Evolutionary conservation across 2,888 invertebrate genomes (phyloP).

Genomic region (Caenorhabditis macrosperma): DNA sequence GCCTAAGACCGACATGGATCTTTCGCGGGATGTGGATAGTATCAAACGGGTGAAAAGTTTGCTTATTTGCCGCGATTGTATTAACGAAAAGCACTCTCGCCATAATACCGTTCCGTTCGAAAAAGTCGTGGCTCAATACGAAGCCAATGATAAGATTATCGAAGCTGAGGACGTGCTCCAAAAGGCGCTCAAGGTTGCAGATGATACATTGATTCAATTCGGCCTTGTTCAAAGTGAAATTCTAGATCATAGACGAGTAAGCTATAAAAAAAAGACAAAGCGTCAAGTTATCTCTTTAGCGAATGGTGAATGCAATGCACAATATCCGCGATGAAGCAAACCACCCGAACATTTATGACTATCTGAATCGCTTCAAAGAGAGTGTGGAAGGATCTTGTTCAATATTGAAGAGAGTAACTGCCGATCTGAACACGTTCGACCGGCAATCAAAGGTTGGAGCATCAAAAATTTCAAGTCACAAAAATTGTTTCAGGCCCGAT

Average conservation of each 20-base stretch:
- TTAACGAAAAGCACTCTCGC: conserved; percentile 23
- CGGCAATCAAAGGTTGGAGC: conserved; percentile 14
- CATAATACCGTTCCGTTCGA: conserved; percentile 31
- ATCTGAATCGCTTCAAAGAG: conserved; percentile 8
- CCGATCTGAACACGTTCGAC: conserved; percentile 8
- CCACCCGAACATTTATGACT: conserved; percentile 41
- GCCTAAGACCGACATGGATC: not conserved
- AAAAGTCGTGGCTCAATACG: conserved; percentile 26
- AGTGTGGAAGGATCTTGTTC: conserved; percentile 1
- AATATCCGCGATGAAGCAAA: conserved; percentile 29
- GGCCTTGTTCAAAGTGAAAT: not conserved
- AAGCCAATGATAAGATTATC: conserved; percentile 12
- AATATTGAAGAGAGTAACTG: conserved; percentile 1
- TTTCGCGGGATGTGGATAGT: not conserved
- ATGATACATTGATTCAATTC: conserved; percentile 4
- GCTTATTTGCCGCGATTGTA: conserved; percentile 26
- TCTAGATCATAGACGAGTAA: conserved; percentile 26
- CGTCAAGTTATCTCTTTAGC: conserved; percentile 3
- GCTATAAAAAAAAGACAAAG: not conserved
- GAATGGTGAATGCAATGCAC: conserved; percentile 37
- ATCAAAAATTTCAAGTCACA: not conserved
- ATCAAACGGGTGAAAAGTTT: conserved; percentile 20
- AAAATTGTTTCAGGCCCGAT: conserved; percentile 29
- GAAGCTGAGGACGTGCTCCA: not conserved
- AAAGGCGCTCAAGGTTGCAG: conserved; percentile 16